These are phyloP conservation scores for Homalodisca vitripennis DNA, from an alignment of 1,140 invertebrate species.

Conservation along the genomic window DNA sequence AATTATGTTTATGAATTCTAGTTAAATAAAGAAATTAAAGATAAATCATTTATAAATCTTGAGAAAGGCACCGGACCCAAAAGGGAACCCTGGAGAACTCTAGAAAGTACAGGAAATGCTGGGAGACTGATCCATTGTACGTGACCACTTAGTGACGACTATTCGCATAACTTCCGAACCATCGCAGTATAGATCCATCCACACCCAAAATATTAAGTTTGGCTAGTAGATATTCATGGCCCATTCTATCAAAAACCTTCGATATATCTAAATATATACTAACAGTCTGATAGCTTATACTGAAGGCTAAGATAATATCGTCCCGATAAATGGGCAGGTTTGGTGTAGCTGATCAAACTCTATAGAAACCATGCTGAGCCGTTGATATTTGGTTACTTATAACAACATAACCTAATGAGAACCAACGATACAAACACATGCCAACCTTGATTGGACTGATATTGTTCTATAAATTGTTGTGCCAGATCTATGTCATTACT, in stretches of 20 bases:
- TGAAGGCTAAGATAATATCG: neutral
- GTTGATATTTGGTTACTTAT: neutral
- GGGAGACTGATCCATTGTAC: too few relatives aligned
- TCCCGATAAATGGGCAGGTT: neutral
- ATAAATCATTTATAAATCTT: neutral
- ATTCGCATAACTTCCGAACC: neutral
- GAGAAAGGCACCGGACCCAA: neutral
- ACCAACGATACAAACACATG: too few relatives aligned
- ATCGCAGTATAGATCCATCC: neutral
- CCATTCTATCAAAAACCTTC: neutral
- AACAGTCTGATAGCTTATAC: neutral
- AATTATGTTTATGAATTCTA: too few relatives aligned
- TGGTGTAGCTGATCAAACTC: neutral
- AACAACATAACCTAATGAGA: too few relatives aligned
- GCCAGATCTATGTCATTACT: too few relatives aligned
- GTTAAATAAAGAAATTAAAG: too few relatives aligned
- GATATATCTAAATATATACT: neutral
- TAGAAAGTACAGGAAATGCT: too few relatives aligned
- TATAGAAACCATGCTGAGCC: neutral
- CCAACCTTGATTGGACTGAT: too few relatives aligned
- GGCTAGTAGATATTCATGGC: neutral
- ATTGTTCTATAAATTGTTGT: too few relatives aligned
- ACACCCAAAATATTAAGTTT: neutral
- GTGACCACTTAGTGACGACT: too few relatives aligned
- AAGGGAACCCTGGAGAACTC: too few relatives aligned